Conservation (phyloP, 1,140 invertebrate species). For the Drosophila mojavensis region DNA sequence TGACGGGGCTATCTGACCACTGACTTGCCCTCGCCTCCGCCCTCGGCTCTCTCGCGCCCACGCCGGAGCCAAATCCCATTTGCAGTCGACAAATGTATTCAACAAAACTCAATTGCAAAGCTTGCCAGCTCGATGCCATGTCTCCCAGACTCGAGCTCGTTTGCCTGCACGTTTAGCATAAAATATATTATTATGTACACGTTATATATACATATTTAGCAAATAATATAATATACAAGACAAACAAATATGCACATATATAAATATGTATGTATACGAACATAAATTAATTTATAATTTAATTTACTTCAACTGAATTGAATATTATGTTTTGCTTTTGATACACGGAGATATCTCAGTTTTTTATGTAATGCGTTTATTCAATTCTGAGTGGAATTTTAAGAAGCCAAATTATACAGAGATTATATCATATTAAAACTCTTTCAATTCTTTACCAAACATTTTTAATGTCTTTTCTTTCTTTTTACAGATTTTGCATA, state of each 20-base stretch:
- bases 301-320: too few relatives aligned
- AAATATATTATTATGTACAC: constrained; percentile 2
- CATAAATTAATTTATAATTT: too few relatives aligned
- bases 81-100: constrained; percentile 60
- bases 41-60: not conserved
- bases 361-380: too few relatives aligned
- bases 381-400: too few relatives aligned
- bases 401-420: too few relatives aligned
- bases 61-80: constrained; percentile 6
- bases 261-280: constrained; percentile 29
- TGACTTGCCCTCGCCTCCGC: constrained; percentile 1
- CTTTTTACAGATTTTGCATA: constrained; percentile 51
- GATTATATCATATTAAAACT: too few relatives aligned
- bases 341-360: too few relatives aligned
- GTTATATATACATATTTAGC: not conserved
- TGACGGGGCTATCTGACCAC: constrained; percentile 40
- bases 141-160: constrained; percentile 16
- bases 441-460: too few relatives aligned
- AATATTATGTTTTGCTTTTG: too few relatives aligned
- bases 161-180: constrained; percentile 41
- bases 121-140: constrained; percentile 44
- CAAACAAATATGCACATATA: constrained; percentile 7
- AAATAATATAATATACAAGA: too few relatives aligned
- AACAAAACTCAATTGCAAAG: constrained; percentile 54
- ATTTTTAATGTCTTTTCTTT: not conserved